Conservation (phyloP, 2,888 invertebrate genomes). For the Melinaea marsaeus region DNA sequence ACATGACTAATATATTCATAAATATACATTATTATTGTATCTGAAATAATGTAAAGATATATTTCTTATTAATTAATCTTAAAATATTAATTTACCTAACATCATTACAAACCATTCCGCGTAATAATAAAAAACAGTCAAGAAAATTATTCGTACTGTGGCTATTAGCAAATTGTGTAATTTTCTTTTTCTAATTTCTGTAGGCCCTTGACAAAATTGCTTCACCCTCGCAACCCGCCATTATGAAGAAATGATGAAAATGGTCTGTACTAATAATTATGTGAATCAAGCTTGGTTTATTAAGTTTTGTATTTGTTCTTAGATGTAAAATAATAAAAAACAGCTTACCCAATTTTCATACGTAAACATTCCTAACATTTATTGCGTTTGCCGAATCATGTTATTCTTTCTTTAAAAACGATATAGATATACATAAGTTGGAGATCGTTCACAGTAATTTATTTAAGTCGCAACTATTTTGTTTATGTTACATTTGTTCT, state of each 20-base stretch:
- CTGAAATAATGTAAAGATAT: background rate
- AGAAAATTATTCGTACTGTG: slow-evolving; percentile 62
- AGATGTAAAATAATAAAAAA: background rate
- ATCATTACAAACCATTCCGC: slow-evolving; percentile 1
- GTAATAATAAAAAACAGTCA: slow-evolving; percentile 50
- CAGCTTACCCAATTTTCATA: background rate
- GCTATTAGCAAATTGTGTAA: slow-evolving; percentile 75
- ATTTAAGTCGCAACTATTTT: too few species aligned
- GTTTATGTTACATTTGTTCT: too few species aligned
- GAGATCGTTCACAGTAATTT: too few species aligned
- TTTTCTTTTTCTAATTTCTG: slow-evolving; percentile 72
- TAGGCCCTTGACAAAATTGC: slow-evolving; percentile 66
- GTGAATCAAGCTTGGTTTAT: slow-evolving; percentile 28
- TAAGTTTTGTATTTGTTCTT: slow-evolving; percentile 17
- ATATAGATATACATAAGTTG: too few species aligned
- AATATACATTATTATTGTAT: background rate
- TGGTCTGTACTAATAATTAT: slow-evolving; percentile 39
- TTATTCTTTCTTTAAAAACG: too few species aligned
- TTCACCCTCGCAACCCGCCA: slow-evolving; percentile 63
- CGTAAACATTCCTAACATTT: background rate
- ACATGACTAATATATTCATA: too few species aligned
- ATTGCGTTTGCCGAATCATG: too few species aligned
- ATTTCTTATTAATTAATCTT: background rate
- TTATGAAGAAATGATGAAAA: slow-evolving; percentile 67
- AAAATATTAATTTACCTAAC: background rate